A percentile compares a stretch with the other conserved stretches of the same genome.
These are phyloP conservation scores for Melangyna quadrimaculata DNA, from an alignment of 2,888 invertebrate genomes.

Conservation along the genomic window DNA sequence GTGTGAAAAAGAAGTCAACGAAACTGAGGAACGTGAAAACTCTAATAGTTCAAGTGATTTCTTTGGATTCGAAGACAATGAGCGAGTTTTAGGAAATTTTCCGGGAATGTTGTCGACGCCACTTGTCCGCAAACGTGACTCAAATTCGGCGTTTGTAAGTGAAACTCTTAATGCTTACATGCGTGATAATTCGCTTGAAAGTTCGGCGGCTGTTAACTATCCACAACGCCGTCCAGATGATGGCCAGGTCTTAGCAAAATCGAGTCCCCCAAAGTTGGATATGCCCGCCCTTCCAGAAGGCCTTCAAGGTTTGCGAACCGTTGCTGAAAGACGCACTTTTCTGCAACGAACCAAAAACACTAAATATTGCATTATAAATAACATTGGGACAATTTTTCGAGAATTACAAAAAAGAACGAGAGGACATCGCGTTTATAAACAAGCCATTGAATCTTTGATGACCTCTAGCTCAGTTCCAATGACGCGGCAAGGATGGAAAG, in stretches of 20 bases:
- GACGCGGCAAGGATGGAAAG: constrained; percentile 79
- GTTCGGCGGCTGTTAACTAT: constrained; percentile 72
- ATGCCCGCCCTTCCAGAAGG: constrained; percentile 79
- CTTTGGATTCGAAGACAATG: constrained; percentile 79
- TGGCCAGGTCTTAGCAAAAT: constrained; percentile 77
- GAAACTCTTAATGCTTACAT: constrained; percentile 82
- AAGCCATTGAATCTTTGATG: constrained; percentile 76
- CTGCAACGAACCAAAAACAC: constrained; percentile 78
- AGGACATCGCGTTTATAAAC: constrained; percentile 76
- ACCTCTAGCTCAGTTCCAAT: constrained; percentile 76
- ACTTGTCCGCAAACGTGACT: constrained; percentile 75
- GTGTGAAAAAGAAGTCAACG: not conserved
- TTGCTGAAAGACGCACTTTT: constrained; percentile 82
- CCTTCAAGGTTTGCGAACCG: constrained; percentile 81
- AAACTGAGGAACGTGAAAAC: constrained; percentile 45
- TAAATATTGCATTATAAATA: constrained; percentile 80
- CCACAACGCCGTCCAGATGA: constrained; percentile 70
- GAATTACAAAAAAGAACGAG: constrained; percentile 78
- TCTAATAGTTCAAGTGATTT: constrained; percentile 74
- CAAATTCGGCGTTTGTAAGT: constrained; percentile 81
- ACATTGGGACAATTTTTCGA: constrained; percentile 79
- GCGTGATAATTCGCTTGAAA: constrained; percentile 81
- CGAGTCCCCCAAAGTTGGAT: constrained; percentile 77
- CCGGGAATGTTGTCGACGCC: constrained; percentile 80
- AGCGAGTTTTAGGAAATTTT: constrained; percentile 71